Percentiles rank a stretch among this genome's conserved stretches.
Evolutionary conservation across 2,113 vertebrate genomes (phyloP).

Genomic region (Eulemur rufifrons): DNA sequence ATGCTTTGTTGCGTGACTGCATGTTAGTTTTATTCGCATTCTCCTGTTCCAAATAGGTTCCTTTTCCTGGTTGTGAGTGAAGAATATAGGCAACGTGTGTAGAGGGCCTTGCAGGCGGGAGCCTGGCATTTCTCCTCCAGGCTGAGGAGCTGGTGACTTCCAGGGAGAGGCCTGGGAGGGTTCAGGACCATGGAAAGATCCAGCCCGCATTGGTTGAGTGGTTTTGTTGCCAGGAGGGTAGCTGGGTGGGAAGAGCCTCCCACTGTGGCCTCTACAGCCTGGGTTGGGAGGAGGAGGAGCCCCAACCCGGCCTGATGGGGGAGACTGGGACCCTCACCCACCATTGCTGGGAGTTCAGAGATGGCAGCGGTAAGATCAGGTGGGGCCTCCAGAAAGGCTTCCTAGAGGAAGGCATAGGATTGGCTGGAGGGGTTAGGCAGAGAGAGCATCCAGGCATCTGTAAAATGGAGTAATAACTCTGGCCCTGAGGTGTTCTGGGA

Average conservation of each 20-base stretch:
- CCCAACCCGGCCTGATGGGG: not conserved
- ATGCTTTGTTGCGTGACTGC: not conserved
- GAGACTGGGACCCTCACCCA: not conserved
- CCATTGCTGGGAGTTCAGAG: not conserved
- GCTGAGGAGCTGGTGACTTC: not conserved
- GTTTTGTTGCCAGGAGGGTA: not conserved
- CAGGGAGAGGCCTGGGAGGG: not conserved
- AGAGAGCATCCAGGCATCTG: not conserved
- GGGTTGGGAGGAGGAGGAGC: not conserved
- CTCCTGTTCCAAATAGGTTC: not conserved
- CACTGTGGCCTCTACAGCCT: not conserved
- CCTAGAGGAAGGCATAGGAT: not conserved
- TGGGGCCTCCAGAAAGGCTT: not conserved
- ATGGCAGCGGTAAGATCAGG: not conserved
- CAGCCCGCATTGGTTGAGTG: accelerated
- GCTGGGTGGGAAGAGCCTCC: not conserved
- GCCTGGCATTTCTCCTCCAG: not conserved
- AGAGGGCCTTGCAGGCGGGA: not conserved
- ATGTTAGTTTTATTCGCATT: not conserved
- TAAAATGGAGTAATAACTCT: not conserved
- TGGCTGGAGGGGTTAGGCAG: not conserved
- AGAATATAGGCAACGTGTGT: not conserved
- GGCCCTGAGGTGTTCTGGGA: not conserved
- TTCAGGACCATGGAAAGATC: conserved; percentile 42
- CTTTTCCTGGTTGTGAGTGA: not conserved